A percentile compares a stretch with the other conserved stretches of the same genome.
phyloP scores from a whole-genome alignment of 35 echinoderm and acorn worm genomes.

The Apostichopus californicus region DNA sequence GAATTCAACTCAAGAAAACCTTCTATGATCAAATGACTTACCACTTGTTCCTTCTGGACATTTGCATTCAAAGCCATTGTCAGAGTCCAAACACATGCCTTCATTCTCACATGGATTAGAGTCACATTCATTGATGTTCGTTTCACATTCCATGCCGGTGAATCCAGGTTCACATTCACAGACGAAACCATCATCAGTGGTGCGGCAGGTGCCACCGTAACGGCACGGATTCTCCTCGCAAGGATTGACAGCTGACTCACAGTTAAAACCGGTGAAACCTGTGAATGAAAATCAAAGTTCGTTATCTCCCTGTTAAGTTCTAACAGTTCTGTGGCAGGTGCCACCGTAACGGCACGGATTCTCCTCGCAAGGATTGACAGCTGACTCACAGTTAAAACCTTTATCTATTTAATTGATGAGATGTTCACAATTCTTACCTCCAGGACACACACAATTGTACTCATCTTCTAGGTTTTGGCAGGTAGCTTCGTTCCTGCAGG shows the following conservation, averaged over 20 bases:
- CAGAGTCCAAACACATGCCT: background rate
- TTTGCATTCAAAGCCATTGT: background rate
- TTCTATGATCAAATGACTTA: background rate
- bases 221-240: conserved; percentile 21
- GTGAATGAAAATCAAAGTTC: background rate
- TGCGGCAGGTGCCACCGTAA: background rate
- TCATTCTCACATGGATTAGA: conserved; percentile 15
- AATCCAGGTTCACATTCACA: conserved; percentile 3
- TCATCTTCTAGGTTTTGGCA: conserved; percentile 52
- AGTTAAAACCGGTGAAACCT: background rate
- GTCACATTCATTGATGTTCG: background rate
- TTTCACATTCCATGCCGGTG: background rate
- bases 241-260: background rate
- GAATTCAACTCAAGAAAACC: too few relatives aligned
- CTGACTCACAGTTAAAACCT: too few relatives aligned
- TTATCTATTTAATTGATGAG: too few relatives aligned
- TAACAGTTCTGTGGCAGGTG: background rate
- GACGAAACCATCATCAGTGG: background rate
- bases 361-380: too few relatives aligned
- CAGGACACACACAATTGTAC: conserved; percentile 51
- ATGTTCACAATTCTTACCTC: conserved; percentile 6
- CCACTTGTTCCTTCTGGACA: conserved; percentile 9
- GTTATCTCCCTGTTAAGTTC: background rate
- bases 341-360: too few relatives aligned
- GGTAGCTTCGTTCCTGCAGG: conserved; percentile 54